A percentile compares a stretch with the other conserved stretches of the same genome.
phyloP scores from a whole-genome alignment of 2,797 vertebrate genomes.

The Lycodopsis pacificus region DNA sequence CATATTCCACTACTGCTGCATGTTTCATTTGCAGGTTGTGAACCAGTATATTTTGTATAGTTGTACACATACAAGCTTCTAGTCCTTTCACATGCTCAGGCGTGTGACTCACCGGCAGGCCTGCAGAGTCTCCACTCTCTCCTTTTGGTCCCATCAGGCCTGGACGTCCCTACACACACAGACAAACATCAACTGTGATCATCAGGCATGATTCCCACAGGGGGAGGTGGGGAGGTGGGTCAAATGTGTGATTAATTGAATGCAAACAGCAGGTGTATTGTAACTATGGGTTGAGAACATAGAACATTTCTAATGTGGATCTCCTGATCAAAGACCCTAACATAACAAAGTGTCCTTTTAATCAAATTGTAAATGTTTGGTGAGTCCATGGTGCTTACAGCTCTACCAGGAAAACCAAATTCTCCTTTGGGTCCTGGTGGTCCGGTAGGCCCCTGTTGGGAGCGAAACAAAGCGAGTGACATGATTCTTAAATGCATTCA shows the following conservation, averaged over 20 bases:
- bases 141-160: constrained; percentile 90
- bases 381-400: constrained; percentile 83
- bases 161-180: constrained; percentile 88
- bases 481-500: neutral
- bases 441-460: constrained; percentile 89
- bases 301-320: neutral
- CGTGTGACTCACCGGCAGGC: constrained; percentile 81
- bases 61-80: neutral
- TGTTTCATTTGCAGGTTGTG: neutral
- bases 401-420: constrained; percentile 92
- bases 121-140: constrained; percentile 85
- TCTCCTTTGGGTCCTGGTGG: constrained; percentile 92
- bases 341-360: neutral
- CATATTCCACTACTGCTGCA: neutral
- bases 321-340: neutral
- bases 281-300: too few species aligned
- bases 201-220: neutral
- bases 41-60: neutral
- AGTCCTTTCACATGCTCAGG: neutral
- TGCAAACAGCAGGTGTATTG: neutral
- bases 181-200: neutral
- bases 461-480: constrained; percentile 13
- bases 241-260: neutral
- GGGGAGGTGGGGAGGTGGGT: neutral
- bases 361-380: neutral